These are phyloP conservation scores for Lasioglossum albipes DNA, from an alignment of 1,140 invertebrate genomes.

Conservation along the genomic window DNA sequence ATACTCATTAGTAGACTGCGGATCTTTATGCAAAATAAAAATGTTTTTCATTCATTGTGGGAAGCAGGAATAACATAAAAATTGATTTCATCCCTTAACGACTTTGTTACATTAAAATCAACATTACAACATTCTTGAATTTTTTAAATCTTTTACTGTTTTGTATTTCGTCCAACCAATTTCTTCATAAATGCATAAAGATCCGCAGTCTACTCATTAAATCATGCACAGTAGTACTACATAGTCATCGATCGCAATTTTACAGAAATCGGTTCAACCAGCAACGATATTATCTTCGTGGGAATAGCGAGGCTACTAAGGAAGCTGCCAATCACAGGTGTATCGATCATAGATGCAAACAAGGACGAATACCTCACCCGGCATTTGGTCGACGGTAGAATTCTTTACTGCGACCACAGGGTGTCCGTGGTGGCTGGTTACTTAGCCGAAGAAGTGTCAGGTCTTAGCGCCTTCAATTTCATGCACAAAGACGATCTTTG, in stretches of 20 bases:
- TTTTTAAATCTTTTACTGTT: too few relatives aligned
- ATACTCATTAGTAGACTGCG: too few relatives aligned
- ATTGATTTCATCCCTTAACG: too few relatives aligned
- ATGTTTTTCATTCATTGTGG: too few relatives aligned
- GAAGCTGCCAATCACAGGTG: slow-evolving; percentile 85
- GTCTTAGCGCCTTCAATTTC: slow-evolving; percentile 90
- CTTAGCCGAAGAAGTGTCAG: slow-evolving; percentile 90
- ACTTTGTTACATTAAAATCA: too few relatives aligned
- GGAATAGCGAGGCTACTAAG: slow-evolving; percentile 84
- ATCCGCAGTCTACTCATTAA: too few relatives aligned
- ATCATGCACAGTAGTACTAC: background rate
- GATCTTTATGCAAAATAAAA: too few relatives aligned
- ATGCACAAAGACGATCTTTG: slow-evolving; percentile 92
- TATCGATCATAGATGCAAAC: slow-evolving; percentile 86
- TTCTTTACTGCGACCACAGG: slow-evolving; percentile 91
- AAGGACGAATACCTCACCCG: slow-evolving; percentile 92
- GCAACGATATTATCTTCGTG: slow-evolving; percentile 84
- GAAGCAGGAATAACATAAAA: too few relatives aligned
- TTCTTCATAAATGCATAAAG: too few relatives aligned
- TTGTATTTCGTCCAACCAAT: too few relatives aligned
- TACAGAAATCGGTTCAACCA: slow-evolving; percentile 54
- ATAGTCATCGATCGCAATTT: background rate
- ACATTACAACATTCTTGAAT: background rate
- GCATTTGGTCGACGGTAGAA: slow-evolving; percentile 90
- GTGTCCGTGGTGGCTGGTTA: slow-evolving; percentile 92